Conservation (phyloP, 1,140 invertebrate species). For the Acyrthosiphon pisum region DNA sequence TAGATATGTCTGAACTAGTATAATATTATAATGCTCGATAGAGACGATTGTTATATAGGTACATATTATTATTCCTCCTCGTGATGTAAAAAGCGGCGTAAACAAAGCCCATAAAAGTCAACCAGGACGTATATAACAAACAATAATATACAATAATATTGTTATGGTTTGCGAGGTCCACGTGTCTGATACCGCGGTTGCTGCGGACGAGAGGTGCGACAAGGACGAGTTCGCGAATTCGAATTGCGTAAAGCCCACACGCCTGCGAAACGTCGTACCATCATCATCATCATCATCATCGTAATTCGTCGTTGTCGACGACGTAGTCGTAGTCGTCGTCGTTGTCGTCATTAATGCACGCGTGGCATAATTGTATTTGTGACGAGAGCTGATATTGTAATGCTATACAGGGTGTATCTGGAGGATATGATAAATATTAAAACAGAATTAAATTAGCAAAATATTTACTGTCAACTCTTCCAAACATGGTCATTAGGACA, state of each 20-base stretch:
- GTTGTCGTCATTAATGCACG: neutral
- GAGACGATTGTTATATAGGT: neutral
- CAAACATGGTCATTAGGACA: neutral
- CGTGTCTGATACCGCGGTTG: neutral
- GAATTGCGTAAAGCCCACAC: neutral
- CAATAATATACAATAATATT: neutral
- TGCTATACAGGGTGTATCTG: neutral
- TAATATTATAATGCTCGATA: neutral
- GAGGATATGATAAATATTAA: neutral
- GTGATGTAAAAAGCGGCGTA: neutral
- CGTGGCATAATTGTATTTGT: neutral
- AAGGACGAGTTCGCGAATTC: neutral
- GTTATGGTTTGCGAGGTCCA: neutral
- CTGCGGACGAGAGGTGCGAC: neutral
- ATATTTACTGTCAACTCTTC: neutral
- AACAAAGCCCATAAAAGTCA: neutral
- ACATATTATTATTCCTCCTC: neutral
- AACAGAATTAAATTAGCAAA: neutral
- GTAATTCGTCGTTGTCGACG: too few species aligned
- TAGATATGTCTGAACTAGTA: too few species aligned
- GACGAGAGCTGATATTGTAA: neutral
- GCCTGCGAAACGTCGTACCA: neutral
- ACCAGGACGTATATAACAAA: neutral
- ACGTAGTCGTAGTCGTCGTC: neutral
- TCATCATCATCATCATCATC: neutral